Percentiles rank a stretch among this genome's conserved stretches.
Evolutionary conservation across 1,140 invertebrate species (phyloP).

Genomic region (Macrocentrus cingulum): DNA sequence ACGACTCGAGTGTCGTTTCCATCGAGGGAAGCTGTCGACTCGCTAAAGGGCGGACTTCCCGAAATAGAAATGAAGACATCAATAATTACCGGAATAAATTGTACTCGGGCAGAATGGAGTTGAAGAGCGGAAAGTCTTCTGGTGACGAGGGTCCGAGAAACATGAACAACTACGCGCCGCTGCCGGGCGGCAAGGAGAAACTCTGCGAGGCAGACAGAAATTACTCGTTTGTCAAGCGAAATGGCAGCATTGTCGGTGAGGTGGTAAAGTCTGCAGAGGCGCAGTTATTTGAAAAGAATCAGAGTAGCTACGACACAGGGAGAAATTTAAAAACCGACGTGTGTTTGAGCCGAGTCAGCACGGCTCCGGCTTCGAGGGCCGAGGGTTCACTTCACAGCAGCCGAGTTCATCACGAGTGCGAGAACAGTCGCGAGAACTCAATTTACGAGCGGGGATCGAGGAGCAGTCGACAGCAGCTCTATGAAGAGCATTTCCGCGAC

Average conservation of each 20-base stretch:
- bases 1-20: neutral
- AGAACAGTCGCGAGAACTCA: slow-evolving; percentile 37
- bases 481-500: slow-evolving; percentile 48
- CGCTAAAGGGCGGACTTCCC: neutral
- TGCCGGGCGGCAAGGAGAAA: slow-evolving; percentile 23
- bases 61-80: slow-evolving; percentile 20
- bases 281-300: slow-evolving; percentile 32
- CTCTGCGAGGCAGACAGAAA: slow-evolving; percentile 21
- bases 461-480: slow-evolving; percentile 27
- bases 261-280: slow-evolving; percentile 24
- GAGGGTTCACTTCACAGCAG: neutral
- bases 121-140: slow-evolving; percentile 27
- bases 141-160: slow-evolving; percentile 30
- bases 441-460: slow-evolving; percentile 33
- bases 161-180: slow-evolving; percentile 37
- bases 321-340: neutral
- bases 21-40: neutral
- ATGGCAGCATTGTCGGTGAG: slow-evolving; percentile 3
- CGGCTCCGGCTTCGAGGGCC: neutral
- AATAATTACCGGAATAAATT: slow-evolving; percentile 26
- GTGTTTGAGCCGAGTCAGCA: neutral
- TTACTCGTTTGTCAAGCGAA: slow-evolving; percentile 21
- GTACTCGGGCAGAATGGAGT: slow-evolving; percentile 3
- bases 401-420: neutral
- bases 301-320: slow-evolving; percentile 31